These are phyloP conservation scores for Harpegnathos saltator DNA, from an alignment of 1,140 invertebrate genomes.

Conservation along the genomic window DNA sequence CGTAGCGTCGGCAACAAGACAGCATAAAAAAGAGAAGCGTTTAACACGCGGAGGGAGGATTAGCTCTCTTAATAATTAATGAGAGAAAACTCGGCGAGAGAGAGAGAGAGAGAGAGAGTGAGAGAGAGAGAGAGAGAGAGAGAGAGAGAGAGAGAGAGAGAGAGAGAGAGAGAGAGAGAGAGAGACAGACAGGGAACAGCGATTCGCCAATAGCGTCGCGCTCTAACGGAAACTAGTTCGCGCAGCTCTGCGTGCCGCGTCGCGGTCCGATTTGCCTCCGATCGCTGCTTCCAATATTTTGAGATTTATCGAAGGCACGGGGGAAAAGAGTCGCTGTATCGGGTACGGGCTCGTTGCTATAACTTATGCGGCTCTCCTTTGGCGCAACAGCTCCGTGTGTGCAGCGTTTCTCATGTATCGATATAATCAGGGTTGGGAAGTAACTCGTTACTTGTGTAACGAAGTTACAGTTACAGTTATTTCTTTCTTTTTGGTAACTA, in stretches of 20 bases:
- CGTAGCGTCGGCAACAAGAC: background rate
- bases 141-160: constrained; percentile 12
- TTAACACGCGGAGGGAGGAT: constrained; percentile 10
- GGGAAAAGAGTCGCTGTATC: background rate
- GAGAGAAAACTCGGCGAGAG: constrained; percentile 32
- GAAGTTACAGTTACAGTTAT: too few relatives aligned
- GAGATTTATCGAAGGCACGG: constrained; percentile 29
- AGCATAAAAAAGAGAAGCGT: background rate
- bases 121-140: constrained; percentile 16
- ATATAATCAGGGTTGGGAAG: too few relatives aligned
- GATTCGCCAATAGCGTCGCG: background rate
- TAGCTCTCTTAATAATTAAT: constrained; percentile 23
- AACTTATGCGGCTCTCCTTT: constrained; percentile 44
- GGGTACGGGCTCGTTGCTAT: background rate
- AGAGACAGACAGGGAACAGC: too few relatives aligned
- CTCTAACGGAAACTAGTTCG: constrained; percentile 21
- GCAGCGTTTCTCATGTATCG: background rate
- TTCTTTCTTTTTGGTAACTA: too few relatives aligned
- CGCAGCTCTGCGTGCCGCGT: background rate
- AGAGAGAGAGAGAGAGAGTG: too few relatives aligned
- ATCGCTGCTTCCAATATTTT: constrained; percentile 3
- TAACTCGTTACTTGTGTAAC: too few relatives aligned
- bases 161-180: constrained; percentile 12
- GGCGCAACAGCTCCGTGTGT: constrained; percentile 11
- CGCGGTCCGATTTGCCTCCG: constrained; percentile 23